These are phyloP conservation scores for Noctilio leporinus DNA, from an alignment of 2,113 vertebrate species.

Conservation along the genomic window DNA sequence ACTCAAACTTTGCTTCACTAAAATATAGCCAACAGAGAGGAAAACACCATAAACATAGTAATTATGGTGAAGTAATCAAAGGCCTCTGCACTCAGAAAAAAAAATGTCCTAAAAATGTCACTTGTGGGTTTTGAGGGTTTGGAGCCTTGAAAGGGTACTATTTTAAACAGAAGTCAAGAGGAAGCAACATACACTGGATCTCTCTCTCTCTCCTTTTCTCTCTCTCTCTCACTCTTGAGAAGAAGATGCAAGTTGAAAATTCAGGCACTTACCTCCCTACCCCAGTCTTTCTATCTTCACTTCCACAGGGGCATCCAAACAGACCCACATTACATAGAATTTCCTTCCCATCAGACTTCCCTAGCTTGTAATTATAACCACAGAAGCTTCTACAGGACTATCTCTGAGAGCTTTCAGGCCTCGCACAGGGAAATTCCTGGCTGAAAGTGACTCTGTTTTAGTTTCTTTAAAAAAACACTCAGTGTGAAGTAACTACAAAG, in stretches of 20 bases:
- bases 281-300: neutral
- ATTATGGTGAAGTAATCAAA: constrained; percentile 70
- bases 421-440: neutral
- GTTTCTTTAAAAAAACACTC: constrained; percentile 15
- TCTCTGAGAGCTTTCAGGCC: neutral
- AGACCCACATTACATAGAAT: neutral
- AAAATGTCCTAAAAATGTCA: constrained; percentile 61
- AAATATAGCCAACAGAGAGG: constrained; percentile 48
- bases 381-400: neutral
- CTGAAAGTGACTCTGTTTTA: neutral
- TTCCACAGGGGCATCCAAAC: neutral
- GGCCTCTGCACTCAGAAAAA: constrained; percentile 26
- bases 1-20: constrained; percentile 52
- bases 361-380: neutral
- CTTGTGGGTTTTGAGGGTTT: constrained; percentile 64
- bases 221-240: neutral
- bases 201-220: neutral
- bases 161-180: constrained; percentile 46
- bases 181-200: neutral
- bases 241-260: neutral
- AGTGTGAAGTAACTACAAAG: neutral
- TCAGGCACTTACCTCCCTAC: fast-evolving
- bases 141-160: neutral
- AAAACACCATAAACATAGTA: constrained; percentile 48
- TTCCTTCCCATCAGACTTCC: neutral